Percentiles rank a stretch among this genome's conserved stretches.
Conservation (phyloP, 2,888 invertebrate species). For the Noctua comes region DNA sequence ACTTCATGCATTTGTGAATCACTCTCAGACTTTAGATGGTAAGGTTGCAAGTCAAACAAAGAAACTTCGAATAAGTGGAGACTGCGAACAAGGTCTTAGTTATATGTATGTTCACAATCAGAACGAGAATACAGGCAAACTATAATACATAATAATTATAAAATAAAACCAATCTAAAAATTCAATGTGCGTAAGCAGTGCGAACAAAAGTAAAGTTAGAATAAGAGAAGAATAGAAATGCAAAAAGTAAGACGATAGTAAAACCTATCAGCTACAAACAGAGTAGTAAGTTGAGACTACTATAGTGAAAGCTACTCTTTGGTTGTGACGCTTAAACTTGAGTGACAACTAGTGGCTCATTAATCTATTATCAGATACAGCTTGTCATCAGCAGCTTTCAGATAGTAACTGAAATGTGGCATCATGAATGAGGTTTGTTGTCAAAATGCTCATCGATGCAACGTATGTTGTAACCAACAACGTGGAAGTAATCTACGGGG, state of each 20-base stretch:
- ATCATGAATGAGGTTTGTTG: slow-evolving; percentile 76
- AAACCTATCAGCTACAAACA: slow-evolving; percentile 67
- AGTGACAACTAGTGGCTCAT: slow-evolving; percentile 60
- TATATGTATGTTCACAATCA: slow-evolving; percentile 57
- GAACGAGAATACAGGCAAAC: slow-evolving; percentile 73
- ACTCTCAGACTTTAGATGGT: slow-evolving; percentile 16
- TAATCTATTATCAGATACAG: slow-evolving; percentile 75
- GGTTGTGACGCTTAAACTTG: slow-evolving; percentile 56
- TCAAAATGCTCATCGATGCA: slow-evolving; percentile 82
- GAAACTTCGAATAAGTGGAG: slow-evolving; percentile 10
- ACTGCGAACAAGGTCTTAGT: slow-evolving; percentile 55
- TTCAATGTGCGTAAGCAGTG: slow-evolving; percentile 85
- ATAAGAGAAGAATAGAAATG: slow-evolving; percentile 64
- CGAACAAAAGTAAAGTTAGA: slow-evolving; percentile 77
- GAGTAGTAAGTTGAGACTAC: slow-evolving; percentile 64
- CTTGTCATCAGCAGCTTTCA: slow-evolving; percentile 82
- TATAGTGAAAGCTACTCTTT: slow-evolving; percentile 68
- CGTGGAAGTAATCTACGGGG: slow-evolving; percentile 84
- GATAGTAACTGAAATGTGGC: slow-evolving; percentile 77
- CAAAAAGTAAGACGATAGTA: slow-evolving; percentile 64
- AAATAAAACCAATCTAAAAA: slow-evolving; percentile 69
- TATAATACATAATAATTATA: slow-evolving; percentile 57
- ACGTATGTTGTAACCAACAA: slow-evolving; percentile 73
- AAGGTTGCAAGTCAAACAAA: slow-evolving; percentile 33
- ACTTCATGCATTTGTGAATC: slow-evolving; percentile 24